A percentile compares a stretch with the other conserved stretches of the same genome.
Evolutionary conservation across 2,113 vertebrate species (phyloP).

Genomic region (Sylvia atricapilla): DNA sequence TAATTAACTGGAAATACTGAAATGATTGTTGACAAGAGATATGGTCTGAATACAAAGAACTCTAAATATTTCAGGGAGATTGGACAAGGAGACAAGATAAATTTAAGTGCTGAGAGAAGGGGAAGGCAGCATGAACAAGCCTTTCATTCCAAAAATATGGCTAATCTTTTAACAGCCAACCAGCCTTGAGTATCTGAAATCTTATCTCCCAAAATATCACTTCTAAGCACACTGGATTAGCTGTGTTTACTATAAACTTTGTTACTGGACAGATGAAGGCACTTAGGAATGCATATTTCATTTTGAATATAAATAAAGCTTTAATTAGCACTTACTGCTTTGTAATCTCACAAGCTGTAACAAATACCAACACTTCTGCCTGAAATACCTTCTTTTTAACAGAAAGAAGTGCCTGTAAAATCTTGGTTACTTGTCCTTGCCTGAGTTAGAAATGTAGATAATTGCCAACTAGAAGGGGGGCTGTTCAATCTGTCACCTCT

Average conservation of each 20-base stretch:
- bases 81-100: not conserved
- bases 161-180: constrained; percentile 5
- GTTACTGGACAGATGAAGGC: not conserved
- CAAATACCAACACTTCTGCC: not conserved
- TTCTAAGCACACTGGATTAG: constrained; percentile 39
- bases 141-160: constrained; percentile 21
- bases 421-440: not conserved
- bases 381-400: constrained; percentile 10
- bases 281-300: constrained; percentile 2
- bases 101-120: not conserved
- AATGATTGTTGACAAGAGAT: not conserved
- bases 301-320: constrained; percentile 27
- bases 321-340: constrained; percentile 33
- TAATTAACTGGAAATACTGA: not conserved
- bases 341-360: constrained; percentile 1
- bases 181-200: not conserved
- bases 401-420: not conserved
- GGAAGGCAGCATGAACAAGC: not conserved
- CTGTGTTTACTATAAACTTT: constrained; percentile 33
- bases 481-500: not conserved
- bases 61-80: not conserved
- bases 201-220: constrained; percentile 42
- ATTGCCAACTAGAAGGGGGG: not conserved
- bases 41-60: not conserved
- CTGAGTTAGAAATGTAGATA: not conserved